These are phyloP conservation scores for Sebastes alutus DNA, from an alignment of 2,797 vertebrate genomes.

Conservation along the genomic window DNA sequence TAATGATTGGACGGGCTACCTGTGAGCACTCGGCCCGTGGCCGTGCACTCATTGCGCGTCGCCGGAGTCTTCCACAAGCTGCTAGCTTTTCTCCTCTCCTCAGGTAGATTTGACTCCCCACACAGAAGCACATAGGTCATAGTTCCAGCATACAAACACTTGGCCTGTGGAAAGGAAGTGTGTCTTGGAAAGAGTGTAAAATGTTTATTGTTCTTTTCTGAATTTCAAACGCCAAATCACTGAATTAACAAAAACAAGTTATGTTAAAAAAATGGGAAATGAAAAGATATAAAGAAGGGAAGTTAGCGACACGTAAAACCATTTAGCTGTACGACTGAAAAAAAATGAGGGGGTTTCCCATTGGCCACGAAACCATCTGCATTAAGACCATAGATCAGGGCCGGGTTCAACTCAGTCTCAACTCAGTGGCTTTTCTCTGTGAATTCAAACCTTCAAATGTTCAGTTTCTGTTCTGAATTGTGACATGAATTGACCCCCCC, in stretches of 20 bases:
- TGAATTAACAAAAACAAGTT: slow-evolving; percentile 89
- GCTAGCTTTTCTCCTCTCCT: too few species aligned
- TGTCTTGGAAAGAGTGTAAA: slow-evolving; percentile 87
- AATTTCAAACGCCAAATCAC: slow-evolving; percentile 87
- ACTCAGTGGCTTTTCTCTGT: neutral
- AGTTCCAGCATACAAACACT: neutral
- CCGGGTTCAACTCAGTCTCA: neutral
- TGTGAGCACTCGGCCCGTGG: too few species aligned
- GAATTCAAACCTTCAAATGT: neutral
- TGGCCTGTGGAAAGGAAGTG: slow-evolving; percentile 19
- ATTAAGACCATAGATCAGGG: neutral
- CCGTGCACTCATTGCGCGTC: too few species aligned
- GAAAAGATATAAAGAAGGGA: slow-evolving; percentile 57
- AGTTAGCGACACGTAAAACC: slow-evolving; percentile 56
- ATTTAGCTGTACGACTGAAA: slow-evolving; percentile 56
- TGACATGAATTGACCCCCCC: neutral
- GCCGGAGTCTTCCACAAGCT: too few species aligned
- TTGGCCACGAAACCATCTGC: slow-evolving; percentile 25
- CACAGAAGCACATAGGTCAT: neutral
- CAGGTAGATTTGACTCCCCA: too few species aligned
- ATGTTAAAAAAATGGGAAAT: slow-evolving; percentile 74
- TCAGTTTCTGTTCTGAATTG: neutral
- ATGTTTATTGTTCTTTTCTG: slow-evolving; percentile 86
- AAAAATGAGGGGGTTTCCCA: slow-evolving; percentile 18
- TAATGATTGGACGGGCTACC: too few species aligned